Base-by-base conservation (phyloP, 2,113 vertebrate species). In the Pituophis catenifer region DNA sequence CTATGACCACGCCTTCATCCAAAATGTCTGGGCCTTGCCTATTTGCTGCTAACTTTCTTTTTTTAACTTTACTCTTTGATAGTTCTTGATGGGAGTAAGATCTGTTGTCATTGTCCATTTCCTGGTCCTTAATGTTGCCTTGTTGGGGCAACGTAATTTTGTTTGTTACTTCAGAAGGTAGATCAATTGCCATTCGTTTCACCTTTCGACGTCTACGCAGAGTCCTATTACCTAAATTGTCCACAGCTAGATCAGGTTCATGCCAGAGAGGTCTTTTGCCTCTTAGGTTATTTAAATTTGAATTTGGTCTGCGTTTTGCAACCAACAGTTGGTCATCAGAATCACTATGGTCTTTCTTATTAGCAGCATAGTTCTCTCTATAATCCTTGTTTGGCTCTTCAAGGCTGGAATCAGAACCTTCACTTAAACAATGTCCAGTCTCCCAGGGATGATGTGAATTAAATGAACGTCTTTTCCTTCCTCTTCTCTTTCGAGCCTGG, bases 121-220 rank as follows among this genome's bases (percentile, higher is more conserved):
- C 97, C 93, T 98, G 98, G 94, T 96, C 98, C 95, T 94, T 96
- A 94, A 94, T 98, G 94, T 96, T 97, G 81, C 95, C 98, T 38
- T 98, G 97, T 94, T 98, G 99, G 65, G 98, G 97, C 89, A 98
- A 96, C 0, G 98, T 97, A 48, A 98, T 96, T 93, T 98, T 98
- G 95, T 95, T 98, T 86, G 98, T 92, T 50, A 98, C 94, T 91
- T 99, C 99, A 44, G 95, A 96, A 0, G 99, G 99, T 6, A 98
- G 97, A 95, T 99, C 99, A 48, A 99, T 98, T 0, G 99, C 99
- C 99, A 99, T 99, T 26, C 99, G 98, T 94, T 99, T 99, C 58
- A 99, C 99, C 93, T 99, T 99, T 85, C 99, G 98, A 50, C 99
- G 97, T 89, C 99, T 97, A 17, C 99, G 98, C 19, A 99, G 97